Base-by-base conservation (phyloP, 2,113 vertebrate species). In the Plectropomus leopardus region DNA sequence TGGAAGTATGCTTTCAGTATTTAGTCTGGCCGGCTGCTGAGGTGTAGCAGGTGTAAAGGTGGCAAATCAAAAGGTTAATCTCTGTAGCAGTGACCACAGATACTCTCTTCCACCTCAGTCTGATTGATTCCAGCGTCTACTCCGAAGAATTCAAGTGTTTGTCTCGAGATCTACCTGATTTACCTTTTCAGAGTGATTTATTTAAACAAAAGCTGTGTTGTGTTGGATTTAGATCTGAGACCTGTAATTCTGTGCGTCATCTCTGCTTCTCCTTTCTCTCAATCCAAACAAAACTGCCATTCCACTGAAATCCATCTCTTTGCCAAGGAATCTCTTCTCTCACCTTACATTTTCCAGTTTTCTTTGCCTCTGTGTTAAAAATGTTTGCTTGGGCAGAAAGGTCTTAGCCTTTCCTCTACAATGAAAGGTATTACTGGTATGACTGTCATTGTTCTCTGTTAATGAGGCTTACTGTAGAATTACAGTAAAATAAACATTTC, bases 21-120 rank as follows among this genome's bases (percentile, higher is more conserved):
- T 91, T 84, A 84, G 77, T 84, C 87, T 85, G 76, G 40, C 36
- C n/a, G 13, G 42, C 34, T 72, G 61, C 73, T 68, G 45, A 21
- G 70, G 66, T 55, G 24, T n/a, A 80, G 50, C 61, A 80, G 24
- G 15, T 45, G 26, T 64, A 60, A 61, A 73, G 58, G 53, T 50
- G 69, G 66, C 75, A 86, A 60, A 76, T 66, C 16, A 55, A 72
- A 53, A n/a, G 58, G 11, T 44, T 36, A n/a, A 24, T 48, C 26
- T 83, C 34, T 55, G 64, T 80, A 59, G 67, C 45, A 3, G 69
- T 73, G 36, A 47, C 45, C 19, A 14, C 30, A 59, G 47, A 57
- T 58, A 50, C 54, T 30, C 44, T 79, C 36, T 51, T 47, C 44
- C 32, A 7, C 30, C 36, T 80, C 13, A 15, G 21, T 68, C 60